Conservation (phyloP, 2,888 invertebrate species). For the Caradrina clavipalpis region DNA sequence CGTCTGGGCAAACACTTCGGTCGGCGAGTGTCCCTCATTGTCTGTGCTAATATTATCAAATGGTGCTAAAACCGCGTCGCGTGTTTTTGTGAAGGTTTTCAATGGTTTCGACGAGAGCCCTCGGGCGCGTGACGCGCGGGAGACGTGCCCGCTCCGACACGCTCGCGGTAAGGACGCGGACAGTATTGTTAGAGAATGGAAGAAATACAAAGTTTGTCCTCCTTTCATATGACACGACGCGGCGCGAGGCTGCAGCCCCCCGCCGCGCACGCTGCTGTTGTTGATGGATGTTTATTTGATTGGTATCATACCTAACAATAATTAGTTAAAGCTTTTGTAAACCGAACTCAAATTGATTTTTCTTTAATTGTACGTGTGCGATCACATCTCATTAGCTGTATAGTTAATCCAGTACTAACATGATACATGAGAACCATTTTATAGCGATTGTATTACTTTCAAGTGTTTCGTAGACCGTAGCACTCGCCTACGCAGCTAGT, state of each 20-base stretch:
- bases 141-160: constrained; percentile 9
- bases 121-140: constrained; percentile 22
- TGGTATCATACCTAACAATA: not conserved
- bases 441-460: not conserved
- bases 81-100: constrained; percentile 17
- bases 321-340: no score
- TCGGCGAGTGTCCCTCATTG: constrained; percentile 30
- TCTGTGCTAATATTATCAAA: constrained; percentile 34
- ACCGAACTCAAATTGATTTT: not conserved
- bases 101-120: constrained; percentile 30
- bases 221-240: not conserved
- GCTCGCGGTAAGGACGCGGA: constrained; percentile 4
- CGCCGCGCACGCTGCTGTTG: no score
- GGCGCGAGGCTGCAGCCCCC: no score
- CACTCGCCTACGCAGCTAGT: constrained; percentile 13
- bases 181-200: not conserved
- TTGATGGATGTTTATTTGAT: no score
- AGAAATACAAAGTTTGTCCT: not conserved
- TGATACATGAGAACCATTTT: not conserved
- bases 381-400: not conserved
- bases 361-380: not conserved
- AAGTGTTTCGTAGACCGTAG: constrained; percentile 2
- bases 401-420: not conserved
- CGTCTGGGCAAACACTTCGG: constrained; percentile 35
- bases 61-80: constrained; percentile 7